A percentile compares a stretch with the other conserved stretches of the same genome.
phyloP scores from a whole-genome alignment of 92 coral and sea anemone species.

The Anthopleura xanthogrammica region DNA sequence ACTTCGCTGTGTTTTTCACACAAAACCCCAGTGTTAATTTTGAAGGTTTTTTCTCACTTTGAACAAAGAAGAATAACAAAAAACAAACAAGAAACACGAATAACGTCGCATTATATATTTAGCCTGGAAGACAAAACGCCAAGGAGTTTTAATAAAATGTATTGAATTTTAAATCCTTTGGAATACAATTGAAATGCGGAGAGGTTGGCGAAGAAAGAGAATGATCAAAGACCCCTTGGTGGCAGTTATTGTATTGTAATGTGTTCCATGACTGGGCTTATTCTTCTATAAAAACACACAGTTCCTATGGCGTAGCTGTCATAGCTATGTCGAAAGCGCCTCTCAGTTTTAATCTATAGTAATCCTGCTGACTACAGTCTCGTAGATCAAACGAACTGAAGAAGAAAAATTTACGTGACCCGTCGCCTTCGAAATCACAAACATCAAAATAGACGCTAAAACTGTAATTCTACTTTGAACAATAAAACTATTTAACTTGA shows the following conservation, averaged over 20 bases:
- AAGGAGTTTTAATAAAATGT: conserved; percentile 10
- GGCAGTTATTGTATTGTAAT: neutral
- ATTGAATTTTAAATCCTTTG: conserved; percentile 6
- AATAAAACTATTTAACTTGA: neutral
- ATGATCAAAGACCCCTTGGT: conserved; percentile 11
- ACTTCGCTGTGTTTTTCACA: no score
- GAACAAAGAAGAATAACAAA: neutral
- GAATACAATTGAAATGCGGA: neutral
- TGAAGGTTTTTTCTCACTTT: neutral
- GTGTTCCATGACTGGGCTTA: neutral
- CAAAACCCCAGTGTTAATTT: no score
- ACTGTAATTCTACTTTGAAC: neutral
- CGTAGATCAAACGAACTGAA: neutral
- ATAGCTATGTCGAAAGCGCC: neutral
- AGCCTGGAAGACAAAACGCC: neutral
- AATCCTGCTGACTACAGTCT: neutral
- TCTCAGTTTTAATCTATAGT: neutral
- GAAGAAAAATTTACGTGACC: neutral
- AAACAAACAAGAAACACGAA: neutral
- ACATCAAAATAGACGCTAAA: neutral
- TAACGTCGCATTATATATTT: neutral
- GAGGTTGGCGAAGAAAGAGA: neutral
- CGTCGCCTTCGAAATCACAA: neutral
- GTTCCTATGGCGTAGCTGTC: neutral
- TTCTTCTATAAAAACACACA: neutral